A percentile compares a stretch with the other conserved stretches of the same genome.
Evolutionary conservation across 2,888 invertebrate genomes (phyloP).

Genomic region (Nemurella pictetii): DNA sequence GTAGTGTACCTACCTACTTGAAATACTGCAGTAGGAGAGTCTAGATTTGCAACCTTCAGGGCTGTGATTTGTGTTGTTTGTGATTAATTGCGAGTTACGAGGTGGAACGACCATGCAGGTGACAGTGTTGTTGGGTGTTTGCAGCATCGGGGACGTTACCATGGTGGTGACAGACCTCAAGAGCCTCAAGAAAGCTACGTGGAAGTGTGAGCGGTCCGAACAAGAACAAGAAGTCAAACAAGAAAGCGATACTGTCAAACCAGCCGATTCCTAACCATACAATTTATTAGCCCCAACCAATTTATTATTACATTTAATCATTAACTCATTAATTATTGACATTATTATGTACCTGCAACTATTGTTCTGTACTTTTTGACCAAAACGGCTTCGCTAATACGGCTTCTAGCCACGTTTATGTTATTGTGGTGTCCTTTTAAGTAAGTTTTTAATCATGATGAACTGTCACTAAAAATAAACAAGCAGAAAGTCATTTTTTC

Average conservation of each 20-base stretch:
- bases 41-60: background rate
- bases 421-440: background rate
- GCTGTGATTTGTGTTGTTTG: background rate
- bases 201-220: slow-evolving; percentile 33
- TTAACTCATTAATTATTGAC: background rate
- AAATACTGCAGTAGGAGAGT: too few species aligned
- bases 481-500: too few species aligned
- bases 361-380: slow-evolving; percentile 2
- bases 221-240: background rate
- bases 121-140: too few species aligned
- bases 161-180: slow-evolving; percentile 33
- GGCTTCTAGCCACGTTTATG: background rate
- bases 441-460: background rate
- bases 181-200: slow-evolving; percentile 34
- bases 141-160: slow-evolving; percentile 35
- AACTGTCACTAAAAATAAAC: too few species aligned
- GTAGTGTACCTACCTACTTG: too few species aligned
- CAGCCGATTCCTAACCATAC: background rate
- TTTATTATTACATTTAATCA: slow-evolving; percentile 4
- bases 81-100: background rate
- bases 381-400: background rate
- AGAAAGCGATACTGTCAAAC: background rate
- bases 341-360: background rate
- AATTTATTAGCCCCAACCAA: background rate
- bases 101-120: background rate